Percentiles rank a stretch among this genome's conserved stretches.
Conservation (phyloP, 2,113 vertebrate genomes). For the Litocranius walleri region DNA sequence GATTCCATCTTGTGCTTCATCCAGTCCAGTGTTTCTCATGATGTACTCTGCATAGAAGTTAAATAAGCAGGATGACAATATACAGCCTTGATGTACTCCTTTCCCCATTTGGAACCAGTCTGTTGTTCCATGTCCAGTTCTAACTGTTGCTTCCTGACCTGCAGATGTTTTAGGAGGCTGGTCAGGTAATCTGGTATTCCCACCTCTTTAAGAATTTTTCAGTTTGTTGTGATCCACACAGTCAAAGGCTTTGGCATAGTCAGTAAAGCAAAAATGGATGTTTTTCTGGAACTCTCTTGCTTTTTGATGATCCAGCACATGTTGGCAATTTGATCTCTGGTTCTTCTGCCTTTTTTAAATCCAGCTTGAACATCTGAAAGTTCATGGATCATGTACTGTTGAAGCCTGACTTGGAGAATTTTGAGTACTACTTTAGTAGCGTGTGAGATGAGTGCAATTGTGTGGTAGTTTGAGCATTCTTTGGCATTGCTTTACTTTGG, state of each 20-base stretch:
- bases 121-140: neutral
- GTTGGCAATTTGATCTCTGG: neutral
- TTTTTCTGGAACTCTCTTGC: neutral
- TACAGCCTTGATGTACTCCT: neutral
- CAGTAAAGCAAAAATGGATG: neutral
- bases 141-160: neutral
- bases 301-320: neutral
- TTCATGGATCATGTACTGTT: fast-evolving
- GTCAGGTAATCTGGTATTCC: neutral
- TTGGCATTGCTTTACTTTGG: neutral
- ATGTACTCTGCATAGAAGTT: neutral
- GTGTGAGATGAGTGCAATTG: neutral
- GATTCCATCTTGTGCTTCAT: neutral
- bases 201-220: neutral
- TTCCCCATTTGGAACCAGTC: neutral
- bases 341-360: neutral
- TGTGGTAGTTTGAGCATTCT: neutral
- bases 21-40: neutral
- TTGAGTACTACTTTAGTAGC: neutral
- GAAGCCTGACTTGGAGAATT: neutral
- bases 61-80: neutral
- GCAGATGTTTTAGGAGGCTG: neutral
- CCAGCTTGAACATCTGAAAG: neutral
- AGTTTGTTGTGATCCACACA: neutral
- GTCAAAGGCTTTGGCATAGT: neutral